Evolutionary conservation across 2,113 vertebrate genomes (phyloP), one percentile per base, ranked within the genome.

Genomic region (Struthidea cinerea): DNA sequence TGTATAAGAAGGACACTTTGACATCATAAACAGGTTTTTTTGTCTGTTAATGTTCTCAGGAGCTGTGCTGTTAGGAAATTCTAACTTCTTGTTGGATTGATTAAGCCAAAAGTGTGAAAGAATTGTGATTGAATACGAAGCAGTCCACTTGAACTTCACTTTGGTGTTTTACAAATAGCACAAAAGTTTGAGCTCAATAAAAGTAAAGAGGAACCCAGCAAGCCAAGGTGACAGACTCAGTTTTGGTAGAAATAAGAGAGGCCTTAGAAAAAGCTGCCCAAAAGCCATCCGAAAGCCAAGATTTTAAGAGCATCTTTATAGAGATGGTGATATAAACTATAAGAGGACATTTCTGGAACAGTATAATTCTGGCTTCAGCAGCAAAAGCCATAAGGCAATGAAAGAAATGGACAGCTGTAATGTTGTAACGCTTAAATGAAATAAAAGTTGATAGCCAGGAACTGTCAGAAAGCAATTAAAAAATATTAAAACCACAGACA

Each of bases 261-360:
- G 13, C 13, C 57, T 76, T 89, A 84, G 61, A 49, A 90, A 94
- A 90, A 15, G 17, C 41, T 11, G 18, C 87, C 56, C 52, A 79
- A 75, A 86, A 50, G 26, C 61, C 16, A 57, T 68, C 57, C 2
- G 4, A 93, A 94, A 89, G n/a, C 69, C n/a, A 65, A 69, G 39
- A 90, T 83, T 94, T 92, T 83, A 93, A 92, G 16, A 88, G 27
- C 28, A 69, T 87, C 85, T 93, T 90, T 96, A 81, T 77, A 84
- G 89, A 63, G 86, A 59, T 74, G 59, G 37, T 77, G 73, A 57
- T 85, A 85, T 76, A 94, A 94, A 52, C 35, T 70, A 2, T 81
- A 93, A 84, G 15, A 67, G 50, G 15, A 86, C 13, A 30, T 78
- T 81, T 96, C 77, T 94, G 80, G 80, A 94, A 68, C 27, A 67